Base-by-base conservation (phyloP, 2,113 vertebrate species). In the Cebidichthys violaceus region DNA sequence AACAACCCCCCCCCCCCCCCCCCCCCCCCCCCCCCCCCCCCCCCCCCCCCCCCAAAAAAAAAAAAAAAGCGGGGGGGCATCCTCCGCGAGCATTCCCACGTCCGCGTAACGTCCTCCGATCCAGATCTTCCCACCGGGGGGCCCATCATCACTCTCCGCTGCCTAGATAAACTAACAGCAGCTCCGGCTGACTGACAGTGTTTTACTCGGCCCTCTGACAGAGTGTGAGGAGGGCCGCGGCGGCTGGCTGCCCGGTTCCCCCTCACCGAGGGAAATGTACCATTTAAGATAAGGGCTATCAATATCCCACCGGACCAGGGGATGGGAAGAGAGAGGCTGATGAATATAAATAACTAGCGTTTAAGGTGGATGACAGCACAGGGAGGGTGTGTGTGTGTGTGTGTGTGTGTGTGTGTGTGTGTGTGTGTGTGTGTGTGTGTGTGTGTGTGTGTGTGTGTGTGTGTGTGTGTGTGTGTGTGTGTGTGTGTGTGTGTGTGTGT, bases 151-250 rank as follows among this genome's bases (percentile, higher is more conserved):
- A 95, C 92, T 96, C 96, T 96, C 94, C 90, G 92, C 93, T 94
- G 94, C 95, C 95, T 96, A 96, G 95, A 96, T 96, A 97, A 97
- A 97, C 96, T 96, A 97, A 97, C 96, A 97, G 86, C 88, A 88
- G 84, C 90, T 54, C 77, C 39, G 81, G 64, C 70, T 69, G 81
- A 82, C 86, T 94, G 94, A 95, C 95, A 94, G 43, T 96, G 94
- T 96, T 95, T 95, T 96, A 96, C 83, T 83, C 57, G 61, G 75
- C 74, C 54, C 78, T 82, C 93, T 94, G 94, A 95, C 94, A 94
- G 91, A 94, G 93, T 94, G 93, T 86, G 92, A 86, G 90, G 86
- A 91, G 91, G 81, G 79, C 91, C 70, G 79, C 82, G 54, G 52
- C 85, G 81, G 90, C 90, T 89, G 89, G 79, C 77, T 84, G 85